Evolutionary conservation across 1,140 invertebrate genomes (phyloP), one percentile per base, ranked within the genome.

Genomic region (Drosophila orena): DNA sequence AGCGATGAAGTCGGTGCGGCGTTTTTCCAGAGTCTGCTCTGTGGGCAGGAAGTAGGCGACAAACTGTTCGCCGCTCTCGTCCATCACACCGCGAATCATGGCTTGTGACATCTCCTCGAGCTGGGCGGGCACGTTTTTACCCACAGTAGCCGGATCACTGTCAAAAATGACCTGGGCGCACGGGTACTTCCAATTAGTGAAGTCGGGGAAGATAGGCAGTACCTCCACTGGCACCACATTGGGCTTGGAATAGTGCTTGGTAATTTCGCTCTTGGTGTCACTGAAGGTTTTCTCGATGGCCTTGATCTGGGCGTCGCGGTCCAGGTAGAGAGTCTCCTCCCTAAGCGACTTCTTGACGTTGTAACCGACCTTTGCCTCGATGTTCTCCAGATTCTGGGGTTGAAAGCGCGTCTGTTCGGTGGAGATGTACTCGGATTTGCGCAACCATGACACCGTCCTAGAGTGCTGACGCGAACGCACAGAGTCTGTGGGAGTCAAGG

Each of bases 101-200:
- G 98, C 98, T 93, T 99, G 98, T 30, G 98, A 98, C 98, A 99
- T 99, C 93, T 98, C 97, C 93, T 99, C 98, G 81, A 98, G 95
- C 90, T 98, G 97, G 40, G 96, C 96, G 38, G 96, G 95, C 49
- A 97, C 94, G 84, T 96, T 95, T 77, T 97, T 96, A 54, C 97
- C 96, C 53, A 95, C 93, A 1, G 97, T 96, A 49, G 97, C 96
- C 35, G 98, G 98, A 94, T 99, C 98, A 6, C 98, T 97, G 93
- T 99, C 98, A 93, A 99, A 99, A 88, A 99, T 99, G 76, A 99
- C 98, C 94, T 99, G 98, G 68, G 98, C 98, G 93, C 97, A 99
- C 22, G 98, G 98, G 94, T 98, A 98, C 90, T 98, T 98, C 98
- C 98, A 99, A 72, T 98, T 93, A 81, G 97, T 96, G 92, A 99